Evolutionary conservation across 2,113 vertebrate genomes (phyloP).

Genomic region (Zonotrichia leucophrys): DNA sequence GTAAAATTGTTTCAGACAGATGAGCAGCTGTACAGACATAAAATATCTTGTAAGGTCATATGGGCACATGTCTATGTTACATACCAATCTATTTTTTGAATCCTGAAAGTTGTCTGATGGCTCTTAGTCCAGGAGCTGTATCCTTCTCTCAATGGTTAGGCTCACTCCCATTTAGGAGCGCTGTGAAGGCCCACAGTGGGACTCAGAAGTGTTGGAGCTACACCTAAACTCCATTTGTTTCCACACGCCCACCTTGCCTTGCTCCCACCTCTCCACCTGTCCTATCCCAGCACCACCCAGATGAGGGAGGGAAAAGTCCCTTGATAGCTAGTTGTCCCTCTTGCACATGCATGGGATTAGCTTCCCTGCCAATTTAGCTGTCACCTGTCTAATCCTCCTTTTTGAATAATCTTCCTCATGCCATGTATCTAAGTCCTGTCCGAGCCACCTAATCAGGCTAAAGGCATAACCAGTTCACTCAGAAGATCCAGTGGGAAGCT

Average conservation of each 20-base stretch:
- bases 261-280: background rate
- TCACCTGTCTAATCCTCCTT: constrained; percentile 29
- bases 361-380: background rate
- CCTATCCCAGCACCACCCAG: background rate
- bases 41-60: background rate
- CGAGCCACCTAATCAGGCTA: background rate
- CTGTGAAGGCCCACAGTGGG: background rate
- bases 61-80: background rate
- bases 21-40: accelerated
- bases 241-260: accelerated
- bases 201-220: background rate
- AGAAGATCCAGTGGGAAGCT: background rate
- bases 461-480: background rate
- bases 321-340: background rate
- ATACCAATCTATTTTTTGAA: background rate
- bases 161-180: background rate
- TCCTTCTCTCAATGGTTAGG: background rate
- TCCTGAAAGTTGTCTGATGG: background rate
- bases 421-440: background rate
- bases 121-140: background rate
- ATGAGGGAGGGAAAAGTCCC: background rate
- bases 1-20: background rate
- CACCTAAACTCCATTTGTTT: background rate
- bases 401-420: background rate
- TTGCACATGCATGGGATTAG: constrained; percentile 1